Percentiles rank a stretch among this genome's conserved stretches.
Evolutionary conservation across 2,113 vertebrate species (phyloP).

Genomic region (Epinephelus lanceolatus): DNA sequence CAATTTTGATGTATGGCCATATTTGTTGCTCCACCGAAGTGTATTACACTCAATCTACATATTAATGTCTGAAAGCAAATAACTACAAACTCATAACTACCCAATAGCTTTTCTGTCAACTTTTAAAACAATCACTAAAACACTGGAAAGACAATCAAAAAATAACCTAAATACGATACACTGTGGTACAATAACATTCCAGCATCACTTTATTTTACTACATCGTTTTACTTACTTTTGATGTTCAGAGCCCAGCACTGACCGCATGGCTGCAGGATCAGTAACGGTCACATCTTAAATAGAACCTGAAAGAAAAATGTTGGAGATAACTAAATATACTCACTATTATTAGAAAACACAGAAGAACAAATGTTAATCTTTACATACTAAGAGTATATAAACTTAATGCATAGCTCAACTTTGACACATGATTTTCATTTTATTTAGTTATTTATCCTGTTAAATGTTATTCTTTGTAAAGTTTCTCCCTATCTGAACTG

Average conservation of each 20-base stretch:
- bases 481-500: not conserved
- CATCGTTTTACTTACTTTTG: slow-evolving; percentile 51
- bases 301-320: slow-evolving; percentile 1
- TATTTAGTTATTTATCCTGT: not conserved
- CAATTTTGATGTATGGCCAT: not conserved
- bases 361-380: not conserved
- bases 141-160: not conserved
- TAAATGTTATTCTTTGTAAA: not conserved
- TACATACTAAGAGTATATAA: not conserved
- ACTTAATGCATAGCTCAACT: not conserved
- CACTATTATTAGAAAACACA: not conserved
- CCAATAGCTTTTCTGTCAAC: not conserved
- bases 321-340: not conserved
- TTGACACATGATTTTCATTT: not conserved
- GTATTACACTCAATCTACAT: not conserved
- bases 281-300: not conserved
- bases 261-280: slow-evolving; percentile 47
- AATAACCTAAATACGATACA: too few relatives aligned
- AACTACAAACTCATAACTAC: not conserved
- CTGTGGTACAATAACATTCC: not conserved
- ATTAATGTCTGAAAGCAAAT: not conserved
- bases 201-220: not conserved
- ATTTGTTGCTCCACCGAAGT: not conserved
- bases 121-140: not conserved
- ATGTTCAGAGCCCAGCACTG: slow-evolving; percentile 5